Evolutionary conservation across 2,888 invertebrate genomes (phyloP), one percentile per base, ranked within the genome.

Genomic region (Drosophila neutralis): DNA sequence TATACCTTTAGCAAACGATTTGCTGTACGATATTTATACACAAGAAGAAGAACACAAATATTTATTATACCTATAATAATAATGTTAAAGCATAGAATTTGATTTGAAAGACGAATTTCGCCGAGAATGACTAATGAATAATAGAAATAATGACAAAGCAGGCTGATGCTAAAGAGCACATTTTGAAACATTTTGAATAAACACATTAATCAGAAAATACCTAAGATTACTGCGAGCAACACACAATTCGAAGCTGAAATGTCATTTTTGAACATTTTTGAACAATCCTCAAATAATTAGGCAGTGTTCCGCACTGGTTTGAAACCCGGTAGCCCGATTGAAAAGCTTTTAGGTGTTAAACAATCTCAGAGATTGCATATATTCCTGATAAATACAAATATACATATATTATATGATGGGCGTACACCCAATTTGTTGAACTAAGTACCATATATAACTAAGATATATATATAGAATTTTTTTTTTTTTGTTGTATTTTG

Each of bases 361-460:
- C 68, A 84, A 82, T 83, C 77, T 84, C 70, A 83, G 71, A 83
- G 77, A 82, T 83, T 73, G 74, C 64, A 77, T 66, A 70, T 56
- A 83, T 78, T 58, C 53, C 71, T 49, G 56, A 56, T 53, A 35
- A 60, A 8, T 38, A 64, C 40, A 72, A 53, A 56, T 56, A 15
- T 60, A 38, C 42, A 69, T 49, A 27, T 31, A 60, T 21, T 64
- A 64, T 40, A 49, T 36, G 49, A 31, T 45, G 58, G 24, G 24
- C 38, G 27, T 49, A 33, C 21, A 49, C 35, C 31, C 5, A 21
- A 40, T 65, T 35, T 66, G n/a, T 52, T 51, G 1, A 42, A 59
- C 40, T 52, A 61, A 53, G 31, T 8, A 59, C 40, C 42, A 45
- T 36, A 24, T n/a, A 48, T 53, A 24, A 36, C 11, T 38, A 38